These are phyloP conservation scores for Deroptyus accipitrinus DNA, from an alignment of 2,113 vertebrate genomes.

Conservation along the genomic window DNA sequence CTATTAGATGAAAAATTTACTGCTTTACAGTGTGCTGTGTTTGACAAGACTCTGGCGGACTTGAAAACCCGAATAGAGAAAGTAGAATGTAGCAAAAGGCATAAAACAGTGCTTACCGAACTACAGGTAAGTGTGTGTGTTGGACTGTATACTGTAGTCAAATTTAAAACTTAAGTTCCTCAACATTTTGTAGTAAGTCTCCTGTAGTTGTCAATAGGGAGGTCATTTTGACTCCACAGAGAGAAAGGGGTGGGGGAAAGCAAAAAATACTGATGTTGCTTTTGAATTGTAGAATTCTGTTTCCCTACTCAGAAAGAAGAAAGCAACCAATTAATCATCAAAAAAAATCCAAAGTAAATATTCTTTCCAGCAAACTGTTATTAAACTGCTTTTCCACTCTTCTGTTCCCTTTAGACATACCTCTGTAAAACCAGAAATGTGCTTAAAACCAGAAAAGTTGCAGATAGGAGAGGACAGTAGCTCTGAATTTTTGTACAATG, in stretches of 20 bases:
- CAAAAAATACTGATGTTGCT: not conserved
- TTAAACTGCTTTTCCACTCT: not conserved
- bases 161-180: not conserved
- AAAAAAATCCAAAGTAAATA: not conserved
- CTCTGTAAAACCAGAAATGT: not conserved
- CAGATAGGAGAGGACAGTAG: not conserved
- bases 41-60: conserved; percentile 88
- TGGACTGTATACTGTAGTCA: not conserved
- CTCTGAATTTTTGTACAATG: not conserved
- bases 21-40: conserved; percentile 83
- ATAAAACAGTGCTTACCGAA: conserved; percentile 87
- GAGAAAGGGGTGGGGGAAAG: rapidly evolving
- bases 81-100: conserved; percentile 89
- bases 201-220: not conserved
- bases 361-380: not conserved
- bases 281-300: not conserved
- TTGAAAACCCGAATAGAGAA: conserved; percentile 90
- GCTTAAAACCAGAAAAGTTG: not conserved
- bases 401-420: not conserved
- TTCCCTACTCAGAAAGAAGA: not conserved
- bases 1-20: conserved; percentile 88
- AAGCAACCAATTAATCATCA: not conserved
- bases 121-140: conserved; percentile 82
- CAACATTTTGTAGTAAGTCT: not conserved
- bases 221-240: not conserved